A percentile compares a stretch with the other conserved stretches of the same genome.
Conservation (phyloP, 1,140 invertebrate genomes). For the Gonatopus flavifemur region DNA sequence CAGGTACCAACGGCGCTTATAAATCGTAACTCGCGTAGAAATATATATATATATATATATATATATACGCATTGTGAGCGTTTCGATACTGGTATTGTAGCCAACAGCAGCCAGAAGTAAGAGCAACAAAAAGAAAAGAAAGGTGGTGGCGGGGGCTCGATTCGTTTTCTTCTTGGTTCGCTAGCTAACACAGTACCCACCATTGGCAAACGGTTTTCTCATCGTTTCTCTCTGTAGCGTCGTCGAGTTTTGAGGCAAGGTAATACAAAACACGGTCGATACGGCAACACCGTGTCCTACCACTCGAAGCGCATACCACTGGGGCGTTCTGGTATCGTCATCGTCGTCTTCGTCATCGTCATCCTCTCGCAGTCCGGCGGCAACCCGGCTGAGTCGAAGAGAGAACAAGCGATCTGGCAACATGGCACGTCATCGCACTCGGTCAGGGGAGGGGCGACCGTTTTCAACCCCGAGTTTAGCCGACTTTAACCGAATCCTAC, state of each 20-base stretch:
- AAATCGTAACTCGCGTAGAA: no score
- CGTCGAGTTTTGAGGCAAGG: no score
- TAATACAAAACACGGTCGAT: slow-evolving; percentile 47
- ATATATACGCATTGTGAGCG: slow-evolving; percentile 1
- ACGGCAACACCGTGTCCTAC: slow-evolving; percentile 51
- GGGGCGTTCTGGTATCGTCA: slow-evolving; percentile 23
- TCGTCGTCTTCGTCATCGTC: slow-evolving; percentile 18
- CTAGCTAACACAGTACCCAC: no score
- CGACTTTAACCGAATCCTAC: slow-evolving; percentile 2
- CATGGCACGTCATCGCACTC: slow-evolving; percentile 17
- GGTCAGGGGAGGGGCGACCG: slow-evolving; percentile 25
- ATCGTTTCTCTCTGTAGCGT: slow-evolving; percentile 18
- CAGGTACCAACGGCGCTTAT: slow-evolving; percentile 30
- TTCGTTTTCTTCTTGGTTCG: slow-evolving; percentile 10
- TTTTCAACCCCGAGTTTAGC: slow-evolving; percentile 4
- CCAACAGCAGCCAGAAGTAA: slow-evolving; percentile 5
- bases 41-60: no score
- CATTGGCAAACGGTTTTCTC: no score
- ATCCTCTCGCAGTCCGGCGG: no score
- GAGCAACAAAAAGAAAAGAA: slow-evolving; percentile 4
- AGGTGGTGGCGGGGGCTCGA: slow-evolving; percentile 2
- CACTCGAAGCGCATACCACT: slow-evolving; percentile 28
- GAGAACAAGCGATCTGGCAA: slow-evolving; percentile 29
- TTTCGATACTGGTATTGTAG: background rate
- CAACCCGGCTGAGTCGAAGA: slow-evolving; percentile 9